Percentiles rank a stretch among this genome's conserved stretches.
phyloP scores from a whole-genome alignment of 2,113 vertebrate species.

The Parotia lawesii region DNA sequence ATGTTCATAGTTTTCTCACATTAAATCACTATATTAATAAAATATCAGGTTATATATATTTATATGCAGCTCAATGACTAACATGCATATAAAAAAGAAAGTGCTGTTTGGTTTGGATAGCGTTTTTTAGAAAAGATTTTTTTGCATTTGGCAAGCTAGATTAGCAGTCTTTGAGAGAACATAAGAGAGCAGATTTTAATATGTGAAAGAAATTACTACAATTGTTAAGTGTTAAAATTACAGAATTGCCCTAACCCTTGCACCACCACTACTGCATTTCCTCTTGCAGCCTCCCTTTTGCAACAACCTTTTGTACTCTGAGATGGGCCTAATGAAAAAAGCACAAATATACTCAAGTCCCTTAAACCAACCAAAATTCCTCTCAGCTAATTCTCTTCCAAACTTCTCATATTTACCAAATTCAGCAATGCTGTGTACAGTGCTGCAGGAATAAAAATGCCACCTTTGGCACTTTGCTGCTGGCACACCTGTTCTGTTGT shows the following conservation, averaged over 20 bases:
- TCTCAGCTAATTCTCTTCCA: neutral
- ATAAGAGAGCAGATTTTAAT: neutral
- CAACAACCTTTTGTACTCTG: neutral
- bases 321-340: neutral
- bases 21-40: no score
- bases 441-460: neutral
- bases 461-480: neutral
- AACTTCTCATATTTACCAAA: neutral
- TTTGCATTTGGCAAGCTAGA: no score
- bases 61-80: no score
- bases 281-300: neutral
- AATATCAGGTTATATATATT: no score
- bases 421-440: neutral
- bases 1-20: no score
- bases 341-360: neutral
- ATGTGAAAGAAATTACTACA: neutral
- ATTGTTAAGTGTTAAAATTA: neutral
- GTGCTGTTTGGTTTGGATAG: no score
- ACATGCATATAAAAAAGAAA: no score
- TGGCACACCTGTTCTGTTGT: neutral
- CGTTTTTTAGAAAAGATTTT: no score
- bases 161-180: neutral
- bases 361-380: neutral
- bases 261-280: neutral
- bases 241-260: neutral